phyloP scores from a whole-genome alignment of 1,140 invertebrate species.

The Trichoplusia ni region DNA sequence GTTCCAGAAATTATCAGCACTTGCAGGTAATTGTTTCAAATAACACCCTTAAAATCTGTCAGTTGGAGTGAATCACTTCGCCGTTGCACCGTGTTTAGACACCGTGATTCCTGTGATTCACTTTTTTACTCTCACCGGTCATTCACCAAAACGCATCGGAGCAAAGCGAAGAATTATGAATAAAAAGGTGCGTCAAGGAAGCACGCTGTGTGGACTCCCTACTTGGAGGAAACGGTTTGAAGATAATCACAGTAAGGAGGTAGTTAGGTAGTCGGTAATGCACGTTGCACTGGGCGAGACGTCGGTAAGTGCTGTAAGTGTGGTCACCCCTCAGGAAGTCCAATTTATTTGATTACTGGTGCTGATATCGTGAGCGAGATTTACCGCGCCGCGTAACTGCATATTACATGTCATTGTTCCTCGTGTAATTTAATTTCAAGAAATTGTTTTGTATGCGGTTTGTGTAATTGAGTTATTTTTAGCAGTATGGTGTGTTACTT shows the following conservation, averaged over 20 bases:
- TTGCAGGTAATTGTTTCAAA: slow-evolving; percentile 9
- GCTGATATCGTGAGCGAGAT: slow-evolving; percentile 27
- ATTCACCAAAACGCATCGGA: slow-evolving; percentile 73
- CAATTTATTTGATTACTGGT: slow-evolving; percentile 47
- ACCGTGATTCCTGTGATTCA: slow-evolving; percentile 77
- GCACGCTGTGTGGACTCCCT: slow-evolving; percentile 74
- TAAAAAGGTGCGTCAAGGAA: slow-evolving; percentile 75
- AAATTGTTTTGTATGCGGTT: neutral
- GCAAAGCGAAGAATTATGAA: slow-evolving; percentile 67
- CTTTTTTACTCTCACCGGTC: slow-evolving; percentile 71
- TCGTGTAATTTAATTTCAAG: slow-evolving; percentile 28
- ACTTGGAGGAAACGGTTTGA: slow-evolving; percentile 46
- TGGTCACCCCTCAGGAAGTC: slow-evolving; percentile 64
- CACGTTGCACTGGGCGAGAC: slow-evolving; percentile 34
- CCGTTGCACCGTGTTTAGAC: slow-evolving; percentile 50
- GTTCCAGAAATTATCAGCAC: neutral
- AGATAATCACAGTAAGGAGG: slow-evolving; percentile 60
- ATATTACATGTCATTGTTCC: slow-evolving; percentile 27
- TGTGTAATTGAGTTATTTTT: slow-evolving; percentile 16
- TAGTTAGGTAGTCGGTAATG: slow-evolving; percentile 32
- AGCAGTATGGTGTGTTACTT: too few relatives aligned
- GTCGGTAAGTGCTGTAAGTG: slow-evolving; percentile 52
- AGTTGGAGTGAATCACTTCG: slow-evolving; percentile 56
- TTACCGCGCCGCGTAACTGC: slow-evolving; percentile 17
- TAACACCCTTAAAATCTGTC: slow-evolving; percentile 25